Percentiles rank a stretch among this genome's conserved stretches.
Evolutionary conservation across 2,888 invertebrate genomes (phyloP).

Genomic region (Conchocele bisecta): DNA sequence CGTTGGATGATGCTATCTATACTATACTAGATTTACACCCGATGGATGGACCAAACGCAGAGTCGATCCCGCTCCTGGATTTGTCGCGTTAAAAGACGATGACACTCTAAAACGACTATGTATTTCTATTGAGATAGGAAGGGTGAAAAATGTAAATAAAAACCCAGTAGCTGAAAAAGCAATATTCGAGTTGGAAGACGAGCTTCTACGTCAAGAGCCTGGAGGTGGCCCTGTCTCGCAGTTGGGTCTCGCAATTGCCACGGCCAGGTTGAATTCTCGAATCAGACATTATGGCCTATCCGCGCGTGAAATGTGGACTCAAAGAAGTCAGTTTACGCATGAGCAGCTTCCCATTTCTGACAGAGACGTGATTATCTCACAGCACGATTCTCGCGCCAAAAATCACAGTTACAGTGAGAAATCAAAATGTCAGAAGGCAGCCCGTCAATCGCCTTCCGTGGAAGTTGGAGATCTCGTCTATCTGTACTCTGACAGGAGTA

Average conservation of each 20-base stretch:
- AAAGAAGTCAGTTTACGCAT: constrained; percentile 61
- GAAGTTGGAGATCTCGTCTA: neutral
- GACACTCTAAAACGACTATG: constrained; percentile 17
- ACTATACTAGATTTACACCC: constrained; percentile 32
- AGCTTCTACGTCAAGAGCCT: neutral
- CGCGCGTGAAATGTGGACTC: constrained; percentile 57
- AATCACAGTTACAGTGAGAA: neutral
- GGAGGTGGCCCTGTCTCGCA: too few species aligned
- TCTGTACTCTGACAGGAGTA: neutral
- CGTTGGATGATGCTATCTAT: constrained; percentile 35
- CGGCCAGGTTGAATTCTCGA: too few species aligned
- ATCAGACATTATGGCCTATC: too few species aligned
- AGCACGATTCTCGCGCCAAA: too few species aligned
- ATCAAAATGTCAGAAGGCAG: neutral
- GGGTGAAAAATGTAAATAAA: constrained; percentile 56
- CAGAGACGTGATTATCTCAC: too few species aligned
- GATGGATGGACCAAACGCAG: constrained; percentile 55
- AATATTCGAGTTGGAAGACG: neutral
- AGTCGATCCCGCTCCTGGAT: constrained; percentile 54
- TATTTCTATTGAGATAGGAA: constrained; percentile 49
- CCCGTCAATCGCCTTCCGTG: neutral
- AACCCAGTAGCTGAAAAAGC: neutral
- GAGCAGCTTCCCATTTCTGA: too few species aligned
- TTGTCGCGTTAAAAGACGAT: constrained; percentile 32
- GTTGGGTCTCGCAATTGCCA: neutral